Conservation (phyloP, 1,140 invertebrate species). For the Phthorimaea operculella region DNA sequence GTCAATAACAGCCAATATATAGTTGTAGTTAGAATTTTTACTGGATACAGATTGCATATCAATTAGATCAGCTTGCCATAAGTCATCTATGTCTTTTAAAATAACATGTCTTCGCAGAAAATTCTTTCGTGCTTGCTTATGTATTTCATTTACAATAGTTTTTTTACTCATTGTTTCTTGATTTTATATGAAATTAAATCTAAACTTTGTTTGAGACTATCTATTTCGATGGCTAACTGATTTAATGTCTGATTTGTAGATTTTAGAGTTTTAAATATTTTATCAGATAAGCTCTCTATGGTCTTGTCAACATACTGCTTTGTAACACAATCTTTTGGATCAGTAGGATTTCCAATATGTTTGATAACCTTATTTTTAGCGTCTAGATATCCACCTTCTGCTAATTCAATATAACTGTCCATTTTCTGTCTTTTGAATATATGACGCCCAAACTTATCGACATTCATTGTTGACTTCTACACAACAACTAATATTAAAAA, state of each 20-base stretch:
- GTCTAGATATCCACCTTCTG: not conserved
- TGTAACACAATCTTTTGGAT: conserved; percentile 5
- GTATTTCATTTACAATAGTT: conserved; percentile 34
- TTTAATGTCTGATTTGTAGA: not conserved
- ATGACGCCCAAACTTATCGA: conserved; percentile 21
- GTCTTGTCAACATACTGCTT: conserved; percentile 6
- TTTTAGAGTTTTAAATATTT: not conserved
- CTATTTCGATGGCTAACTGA: not conserved
- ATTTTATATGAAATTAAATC: not conserved
- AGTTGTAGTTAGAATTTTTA: conserved; percentile 51
- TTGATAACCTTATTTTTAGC: conserved; percentile 4
- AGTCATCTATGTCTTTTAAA: conserved; percentile 42
- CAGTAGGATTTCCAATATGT: conserved; percentile 3
- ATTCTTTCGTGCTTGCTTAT: conserved; percentile 39
- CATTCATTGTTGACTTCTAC: conserved; percentile 2
- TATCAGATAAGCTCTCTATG: too few species aligned
- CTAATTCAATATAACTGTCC: not conserved
- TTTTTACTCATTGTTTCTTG: conserved; percentile 15
- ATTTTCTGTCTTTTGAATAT: conserved; percentile 5
- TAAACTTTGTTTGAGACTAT: not conserved
- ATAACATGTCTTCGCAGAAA: conserved; percentile 35
- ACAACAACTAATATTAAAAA: not conserved
- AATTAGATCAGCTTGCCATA: conserved; percentile 49
- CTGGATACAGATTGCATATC: conserved; percentile 37
- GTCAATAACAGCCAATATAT: conserved; percentile 36